Evolutionary conservation across 2,888 invertebrate genomes (phyloP), one percentile per base, ranked within the genome.

Genomic region (Nemotelus pantherinus): DNA sequence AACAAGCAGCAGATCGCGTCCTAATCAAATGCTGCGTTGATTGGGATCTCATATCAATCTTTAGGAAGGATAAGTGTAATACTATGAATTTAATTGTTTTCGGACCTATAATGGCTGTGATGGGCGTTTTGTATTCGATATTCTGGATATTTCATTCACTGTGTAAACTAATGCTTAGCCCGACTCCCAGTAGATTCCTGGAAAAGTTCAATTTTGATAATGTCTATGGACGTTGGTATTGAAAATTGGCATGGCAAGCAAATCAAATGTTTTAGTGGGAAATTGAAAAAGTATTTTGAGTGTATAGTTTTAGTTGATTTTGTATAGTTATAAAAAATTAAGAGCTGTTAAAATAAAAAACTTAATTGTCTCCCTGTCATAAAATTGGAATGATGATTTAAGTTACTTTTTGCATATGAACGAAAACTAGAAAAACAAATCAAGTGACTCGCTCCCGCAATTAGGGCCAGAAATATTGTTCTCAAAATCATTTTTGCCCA

Each of bases 141-240:
- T 55, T 79, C 9, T 77, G 77, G 68, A 55, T 79, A 25, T n/a
- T 50, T 3, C 64, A 75, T 41, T 41, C 39, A 5, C 2, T 77
- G 0, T 41, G 53, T 2, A 50, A 55, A 9, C 3, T 55, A n/a
- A 9, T 77, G 3, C 43, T 63, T 3, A 47, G 55, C 43, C 70
- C 77, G 6, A 63, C 75, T 9, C 77, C 79, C n/a, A 41, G 70
- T 7, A 25, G 60, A 48, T 75, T 68, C 7, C 25, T 64, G 1
- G 55, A 44, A 25, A 60, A 67, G 9, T 70, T 77, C 57, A 77
- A 79, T 63, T 79, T 79, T 45, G 67, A 79, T 53, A 58, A n/a
- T 4, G 74, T 79, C 3, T 79, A 68, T 53, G 74, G 64, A 53
- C 47, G 65, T 7, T 2, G 39, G 3, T 41, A 7, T 6, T 68